Conservation (phyloP, 2,888 invertebrate species). For the Stegophylla sp. region DNA sequence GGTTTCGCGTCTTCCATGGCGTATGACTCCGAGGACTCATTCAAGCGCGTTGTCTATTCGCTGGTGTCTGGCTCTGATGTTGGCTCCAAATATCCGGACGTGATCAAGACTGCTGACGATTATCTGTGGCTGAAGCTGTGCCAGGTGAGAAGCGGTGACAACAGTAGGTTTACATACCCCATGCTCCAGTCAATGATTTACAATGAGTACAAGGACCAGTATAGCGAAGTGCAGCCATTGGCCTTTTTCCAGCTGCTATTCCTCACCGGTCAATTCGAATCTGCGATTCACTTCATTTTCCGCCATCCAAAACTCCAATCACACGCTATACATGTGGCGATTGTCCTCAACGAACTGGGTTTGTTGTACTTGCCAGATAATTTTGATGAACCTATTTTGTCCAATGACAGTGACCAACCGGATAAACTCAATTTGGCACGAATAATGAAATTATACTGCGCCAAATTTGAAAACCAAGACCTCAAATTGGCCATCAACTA, state of each 20-base stretch:
- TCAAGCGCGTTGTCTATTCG: constrained; percentile 75
- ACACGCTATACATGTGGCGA: constrained; percentile 93
- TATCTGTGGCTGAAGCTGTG: constrained; percentile 94
- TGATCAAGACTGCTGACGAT: constrained; percentile 92
- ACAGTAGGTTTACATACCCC: constrained; percentile 72
- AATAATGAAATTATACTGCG: constrained; percentile 84
- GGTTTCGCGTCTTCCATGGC: constrained; percentile 16
- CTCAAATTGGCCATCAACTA: constrained; percentile 91
- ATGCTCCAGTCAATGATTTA: constrained; percentile 84
- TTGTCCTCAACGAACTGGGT: constrained; percentile 80
- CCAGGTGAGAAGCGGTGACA: too few relatives aligned
- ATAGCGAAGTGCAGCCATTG: constrained; percentile 61
- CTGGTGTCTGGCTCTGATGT: constrained; percentile 87
- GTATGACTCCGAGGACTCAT: constrained; percentile 51
- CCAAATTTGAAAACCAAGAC: constrained; percentile 88
- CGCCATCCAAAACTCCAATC: constrained; percentile 76
- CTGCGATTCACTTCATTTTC: constrained; percentile 91
- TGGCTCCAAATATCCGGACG: constrained; percentile 85
- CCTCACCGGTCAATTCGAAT: constrained; percentile 86
- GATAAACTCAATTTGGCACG: constrained; percentile 87
- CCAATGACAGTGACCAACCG: constrained; percentile 64
- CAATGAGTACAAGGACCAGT: constrained; percentile 72
- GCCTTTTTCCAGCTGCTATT: constrained; percentile 46
- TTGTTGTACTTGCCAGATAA: constrained; percentile 79
- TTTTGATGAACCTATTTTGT: constrained; percentile 74